These are phyloP conservation scores for Bergia puertoricense DNA, from an alignment of 92 coral and sea anemone genomes.

Conservation along the genomic window DNA sequence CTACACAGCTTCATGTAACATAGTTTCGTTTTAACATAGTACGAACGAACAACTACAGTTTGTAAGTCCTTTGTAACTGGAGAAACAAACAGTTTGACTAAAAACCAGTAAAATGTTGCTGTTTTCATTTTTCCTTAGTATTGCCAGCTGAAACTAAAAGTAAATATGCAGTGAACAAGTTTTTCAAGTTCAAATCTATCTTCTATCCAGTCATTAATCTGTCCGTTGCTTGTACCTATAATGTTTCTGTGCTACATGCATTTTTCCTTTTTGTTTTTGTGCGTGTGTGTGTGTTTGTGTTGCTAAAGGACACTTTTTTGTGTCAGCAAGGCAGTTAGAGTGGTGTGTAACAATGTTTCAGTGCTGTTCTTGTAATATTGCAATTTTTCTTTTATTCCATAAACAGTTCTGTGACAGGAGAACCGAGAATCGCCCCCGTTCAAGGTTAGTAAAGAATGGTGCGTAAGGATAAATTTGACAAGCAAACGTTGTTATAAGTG, in stretches of 20 bases:
- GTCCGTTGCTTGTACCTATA: neutral
- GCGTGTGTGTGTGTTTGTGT: neutral
- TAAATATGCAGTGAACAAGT: no score
- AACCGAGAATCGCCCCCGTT: conserved; percentile 20
- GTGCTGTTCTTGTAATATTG: neutral
- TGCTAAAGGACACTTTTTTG: neutral
- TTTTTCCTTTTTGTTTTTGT: neutral
- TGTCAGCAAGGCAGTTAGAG: neutral
- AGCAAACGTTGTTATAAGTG: neutral
- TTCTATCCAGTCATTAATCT: neutral
- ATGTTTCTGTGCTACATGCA: neutral
- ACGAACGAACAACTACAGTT: no score
- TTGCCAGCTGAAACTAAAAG: no score
- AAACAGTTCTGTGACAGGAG: conserved; percentile 1
- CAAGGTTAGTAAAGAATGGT: conserved; percentile 9
- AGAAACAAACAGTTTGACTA: no score
- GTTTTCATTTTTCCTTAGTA: no score
- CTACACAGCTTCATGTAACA: no score
- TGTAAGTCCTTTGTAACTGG: no score
- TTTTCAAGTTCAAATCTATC: no score
- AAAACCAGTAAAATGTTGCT: no score
- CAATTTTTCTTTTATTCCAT: neutral
- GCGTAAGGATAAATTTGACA: neutral
- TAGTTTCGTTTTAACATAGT: no score
- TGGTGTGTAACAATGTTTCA: neutral